Evolutionary conservation across 1,140 invertebrate species (phyloP).

Genomic region (Leptonema lineaticorne): DNA sequence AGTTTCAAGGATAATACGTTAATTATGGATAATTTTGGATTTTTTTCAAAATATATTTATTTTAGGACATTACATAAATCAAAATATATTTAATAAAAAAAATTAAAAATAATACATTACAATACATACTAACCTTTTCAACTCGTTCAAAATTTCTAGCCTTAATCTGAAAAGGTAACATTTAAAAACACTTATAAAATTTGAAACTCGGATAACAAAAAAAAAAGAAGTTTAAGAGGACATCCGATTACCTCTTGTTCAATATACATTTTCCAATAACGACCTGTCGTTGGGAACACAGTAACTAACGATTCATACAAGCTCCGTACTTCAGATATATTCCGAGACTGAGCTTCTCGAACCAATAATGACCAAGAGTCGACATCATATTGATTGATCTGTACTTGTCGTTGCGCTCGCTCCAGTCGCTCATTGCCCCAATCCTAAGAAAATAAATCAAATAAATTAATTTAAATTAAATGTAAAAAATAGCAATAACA

Average conservation of each 20-base stretch:
- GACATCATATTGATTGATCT: slow-evolving; percentile 87
- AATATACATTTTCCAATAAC: slow-evolving; percentile 99
- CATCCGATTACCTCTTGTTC: slow-evolving; percentile 87
- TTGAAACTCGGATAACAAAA: slow-evolving; percentile 5
- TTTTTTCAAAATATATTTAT: too few relatives aligned
- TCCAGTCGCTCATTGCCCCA: slow-evolving; percentile 84
- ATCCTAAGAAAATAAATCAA: slow-evolving; percentile 58
- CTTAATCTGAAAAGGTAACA: slow-evolving; percentile 76
- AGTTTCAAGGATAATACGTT: too few relatives aligned
- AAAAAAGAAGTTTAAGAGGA: neutral
- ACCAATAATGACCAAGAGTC: slow-evolving; percentile 96
- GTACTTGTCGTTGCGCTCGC: slow-evolving; percentile 76
- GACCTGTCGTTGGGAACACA: slow-evolving; percentile 93
- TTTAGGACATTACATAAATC: too few relatives aligned
- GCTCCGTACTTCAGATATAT: slow-evolving; percentile 86
- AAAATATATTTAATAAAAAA: too few relatives aligned
- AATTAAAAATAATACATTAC: too few relatives aligned
- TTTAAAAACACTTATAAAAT: too few relatives aligned
- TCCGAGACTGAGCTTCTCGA: slow-evolving; percentile 86
- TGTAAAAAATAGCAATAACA: too few relatives aligned
- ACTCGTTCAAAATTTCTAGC: slow-evolving; percentile 94
- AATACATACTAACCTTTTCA: slow-evolving; percentile 84
- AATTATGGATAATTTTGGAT: too few relatives aligned
- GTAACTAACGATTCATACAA: slow-evolving; percentile 92
- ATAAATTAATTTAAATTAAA: too few relatives aligned